A percentile compares a stretch with the other conserved stretches of the same genome.
Conservation (phyloP, 2,797 vertebrate genomes). For the Spatula versicolor region DNA sequence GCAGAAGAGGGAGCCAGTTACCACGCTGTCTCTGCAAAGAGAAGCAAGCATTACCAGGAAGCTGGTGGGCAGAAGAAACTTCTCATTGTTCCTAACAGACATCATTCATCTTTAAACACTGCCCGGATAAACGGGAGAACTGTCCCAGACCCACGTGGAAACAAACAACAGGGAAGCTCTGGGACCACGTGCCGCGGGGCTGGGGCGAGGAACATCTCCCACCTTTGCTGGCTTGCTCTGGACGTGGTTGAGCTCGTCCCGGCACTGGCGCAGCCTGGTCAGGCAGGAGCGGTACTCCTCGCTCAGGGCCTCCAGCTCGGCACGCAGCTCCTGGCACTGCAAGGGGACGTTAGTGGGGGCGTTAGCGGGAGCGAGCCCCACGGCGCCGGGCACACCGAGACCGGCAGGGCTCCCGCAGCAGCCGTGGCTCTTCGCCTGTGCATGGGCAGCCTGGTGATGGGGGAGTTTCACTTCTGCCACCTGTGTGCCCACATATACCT, state of each 20-base stretch:
- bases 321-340: conserved; percentile 86
- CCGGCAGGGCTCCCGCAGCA: not conserved
- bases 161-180: rapidly evolving
- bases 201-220: not conserved
- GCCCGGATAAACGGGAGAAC: not conserved
- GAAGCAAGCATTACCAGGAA: not conserved
- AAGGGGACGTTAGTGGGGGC: not conserved
- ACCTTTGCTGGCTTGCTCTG: conserved; percentile 69
- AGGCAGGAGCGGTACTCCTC: conserved; percentile 87
- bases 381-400: rapidly evolving
- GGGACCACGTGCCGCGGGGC: not conserved
- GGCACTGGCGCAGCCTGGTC: conserved; percentile 85
- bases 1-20: conserved; percentile 69
- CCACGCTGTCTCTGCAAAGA: conserved; percentile 56
- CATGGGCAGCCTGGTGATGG: rapidly evolving
- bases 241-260: conserved; percentile 83
- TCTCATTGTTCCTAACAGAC: not conserved
- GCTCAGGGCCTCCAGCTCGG: conserved; percentile 84
- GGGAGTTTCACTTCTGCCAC: not conserved
- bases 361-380: not conserved
- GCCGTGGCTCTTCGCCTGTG: rapidly evolving
- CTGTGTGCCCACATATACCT: rapidly evolving
- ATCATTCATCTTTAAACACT: rapidly evolving
- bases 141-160: rapidly evolving
- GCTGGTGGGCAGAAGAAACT: not conserved